Percentiles rank a stretch among this genome's conserved stretches.
phyloP scores from a whole-genome alignment of 2,888 invertebrate species.

The Scaeva pyrastri region DNA sequence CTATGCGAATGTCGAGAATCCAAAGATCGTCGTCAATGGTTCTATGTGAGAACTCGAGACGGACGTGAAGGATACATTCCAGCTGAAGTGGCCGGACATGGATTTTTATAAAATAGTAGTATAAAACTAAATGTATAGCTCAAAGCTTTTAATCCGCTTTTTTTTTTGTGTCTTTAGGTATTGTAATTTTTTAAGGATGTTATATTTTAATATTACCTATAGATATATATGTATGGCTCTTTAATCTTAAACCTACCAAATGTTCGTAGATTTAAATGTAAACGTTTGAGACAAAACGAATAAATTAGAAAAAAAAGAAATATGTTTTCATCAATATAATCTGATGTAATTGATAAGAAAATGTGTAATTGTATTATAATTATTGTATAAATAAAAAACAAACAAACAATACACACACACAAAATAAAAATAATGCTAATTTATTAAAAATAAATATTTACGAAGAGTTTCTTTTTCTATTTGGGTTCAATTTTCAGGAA shows the following conservation, averaged over 20 bases:
- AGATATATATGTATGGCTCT: slow-evolving; percentile 22
- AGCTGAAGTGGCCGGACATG: slow-evolving; percentile 90
- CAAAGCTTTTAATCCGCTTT: slow-evolving; percentile 26
- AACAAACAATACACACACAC: slow-evolving; percentile 4
- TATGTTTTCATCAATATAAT: slow-evolving; percentile 29
- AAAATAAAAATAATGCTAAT: slow-evolving; percentile 66
- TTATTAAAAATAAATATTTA: slow-evolving; percentile 56
- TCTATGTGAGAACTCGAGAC: slow-evolving; percentile 89
- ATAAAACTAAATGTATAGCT: not conserved
- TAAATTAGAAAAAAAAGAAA: slow-evolving; percentile 9
- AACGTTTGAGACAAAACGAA: slow-evolving; percentile 26
- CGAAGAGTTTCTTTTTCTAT: not conserved
- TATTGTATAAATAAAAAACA: slow-evolving; percentile 24
- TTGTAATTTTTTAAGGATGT: slow-evolving; percentile 57
- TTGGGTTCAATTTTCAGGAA: slow-evolving; percentile 8
- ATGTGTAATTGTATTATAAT: slow-evolving; percentile 55
- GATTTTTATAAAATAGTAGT: slow-evolving; percentile 86
- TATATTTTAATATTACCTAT: slow-evolving; percentile 57
- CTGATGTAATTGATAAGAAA: slow-evolving; percentile 46
- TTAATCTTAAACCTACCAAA: slow-evolving; percentile 67
- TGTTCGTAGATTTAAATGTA: slow-evolving; percentile 56
- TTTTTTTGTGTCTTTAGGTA: slow-evolving; percentile 14
- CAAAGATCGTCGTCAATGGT: slow-evolving; percentile 89
- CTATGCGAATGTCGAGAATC: slow-evolving; percentile 86
- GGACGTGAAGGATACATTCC: slow-evolving; percentile 91